phyloP scores from a whole-genome alignment of 2,797 vertebrate genomes.

The Danio tinwini region DNA sequence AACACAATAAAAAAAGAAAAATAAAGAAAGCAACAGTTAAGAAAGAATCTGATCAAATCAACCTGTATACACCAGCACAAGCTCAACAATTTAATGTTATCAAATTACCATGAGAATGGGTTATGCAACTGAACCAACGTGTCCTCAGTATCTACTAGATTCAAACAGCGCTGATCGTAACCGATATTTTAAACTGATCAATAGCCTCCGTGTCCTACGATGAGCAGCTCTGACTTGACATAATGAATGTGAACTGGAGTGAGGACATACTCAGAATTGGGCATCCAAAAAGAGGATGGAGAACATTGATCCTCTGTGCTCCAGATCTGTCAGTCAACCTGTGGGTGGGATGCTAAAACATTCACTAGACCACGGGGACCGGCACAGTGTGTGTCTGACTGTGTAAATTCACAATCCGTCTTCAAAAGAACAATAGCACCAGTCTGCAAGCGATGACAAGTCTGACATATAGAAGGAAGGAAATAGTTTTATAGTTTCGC shows the following conservation, averaged over 20 bases:
- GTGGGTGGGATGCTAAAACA: slow-evolving; percentile 55
- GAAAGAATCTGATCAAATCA: no score
- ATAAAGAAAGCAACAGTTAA: no score
- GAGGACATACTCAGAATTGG: slow-evolving; percentile 24
- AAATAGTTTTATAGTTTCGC: neutral
- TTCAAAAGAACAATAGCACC: slow-evolving; percentile 29
- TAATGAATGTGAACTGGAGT: slow-evolving; percentile 27
- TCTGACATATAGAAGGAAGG: slow-evolving; percentile 18
- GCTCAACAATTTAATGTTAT: no score
- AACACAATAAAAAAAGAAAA: no score
- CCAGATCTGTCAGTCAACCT: slow-evolving; percentile 60
- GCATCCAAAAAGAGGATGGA: slow-evolving; percentile 40
- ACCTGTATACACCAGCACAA: no score
- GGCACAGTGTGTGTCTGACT: slow-evolving; percentile 43
- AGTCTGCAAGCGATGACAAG: slow-evolving; percentile 14
- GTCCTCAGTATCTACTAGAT: neutral
- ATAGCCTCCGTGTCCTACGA: slow-evolving; percentile 8
- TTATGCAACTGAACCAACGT: slow-evolving; percentile 25
- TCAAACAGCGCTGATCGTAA: slow-evolving; percentile 26
- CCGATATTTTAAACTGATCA: slow-evolving; percentile 21
- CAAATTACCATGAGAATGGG: neutral
- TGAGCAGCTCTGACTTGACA: neutral
- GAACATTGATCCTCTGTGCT: slow-evolving; percentile 60
- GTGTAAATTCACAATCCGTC: slow-evolving; percentile 50
- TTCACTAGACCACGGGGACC: slow-evolving; percentile 51